A percentile compares a stretch with the other conserved stretches of the same genome.
Evolutionary conservation across 2,113 vertebrate genomes (phyloP).

Genomic region (Todiramphus saurophagus): DNA sequence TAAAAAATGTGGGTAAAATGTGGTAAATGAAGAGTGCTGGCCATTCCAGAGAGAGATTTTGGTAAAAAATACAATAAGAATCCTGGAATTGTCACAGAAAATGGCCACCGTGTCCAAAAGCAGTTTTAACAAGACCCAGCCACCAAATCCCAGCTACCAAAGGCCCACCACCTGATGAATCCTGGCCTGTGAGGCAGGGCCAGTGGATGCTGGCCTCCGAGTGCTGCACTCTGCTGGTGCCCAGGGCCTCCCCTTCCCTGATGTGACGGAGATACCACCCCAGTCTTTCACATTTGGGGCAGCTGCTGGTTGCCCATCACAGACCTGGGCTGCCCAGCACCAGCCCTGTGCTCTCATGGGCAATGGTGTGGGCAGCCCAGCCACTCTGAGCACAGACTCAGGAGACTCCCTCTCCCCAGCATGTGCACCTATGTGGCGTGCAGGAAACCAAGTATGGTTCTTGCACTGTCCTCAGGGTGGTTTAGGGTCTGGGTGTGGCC

Average conservation of each 20-base stretch:
- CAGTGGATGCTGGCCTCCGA: background rate
- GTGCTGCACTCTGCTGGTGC: too few species aligned
- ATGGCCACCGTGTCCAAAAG: background rate
- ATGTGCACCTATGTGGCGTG: fast-evolving
- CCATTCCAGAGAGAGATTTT: background rate
- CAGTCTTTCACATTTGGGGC: background rate
- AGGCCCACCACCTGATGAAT: fast-evolving
- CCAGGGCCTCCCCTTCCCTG: background rate
- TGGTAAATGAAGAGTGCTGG: background rate
- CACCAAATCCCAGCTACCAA: background rate
- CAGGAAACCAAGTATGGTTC: background rate
- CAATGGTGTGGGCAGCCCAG: background rate
- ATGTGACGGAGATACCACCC: fast-evolving
- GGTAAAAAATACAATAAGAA: background rate
- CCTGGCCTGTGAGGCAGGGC: fast-evolving
- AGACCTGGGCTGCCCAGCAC: background rate
- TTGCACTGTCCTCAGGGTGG: background rate
- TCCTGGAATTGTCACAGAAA: background rate
- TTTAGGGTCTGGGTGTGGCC: background rate
- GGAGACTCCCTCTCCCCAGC: background rate
- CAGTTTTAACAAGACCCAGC: background rate
- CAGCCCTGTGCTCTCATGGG: background rate
- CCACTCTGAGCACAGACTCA: background rate
- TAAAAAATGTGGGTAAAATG: background rate
- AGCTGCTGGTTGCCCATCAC: background rate